These are phyloP conservation scores for Sicus ferrugineus DNA, from an alignment of 2,888 invertebrate species.

Conservation along the genomic window DNA sequence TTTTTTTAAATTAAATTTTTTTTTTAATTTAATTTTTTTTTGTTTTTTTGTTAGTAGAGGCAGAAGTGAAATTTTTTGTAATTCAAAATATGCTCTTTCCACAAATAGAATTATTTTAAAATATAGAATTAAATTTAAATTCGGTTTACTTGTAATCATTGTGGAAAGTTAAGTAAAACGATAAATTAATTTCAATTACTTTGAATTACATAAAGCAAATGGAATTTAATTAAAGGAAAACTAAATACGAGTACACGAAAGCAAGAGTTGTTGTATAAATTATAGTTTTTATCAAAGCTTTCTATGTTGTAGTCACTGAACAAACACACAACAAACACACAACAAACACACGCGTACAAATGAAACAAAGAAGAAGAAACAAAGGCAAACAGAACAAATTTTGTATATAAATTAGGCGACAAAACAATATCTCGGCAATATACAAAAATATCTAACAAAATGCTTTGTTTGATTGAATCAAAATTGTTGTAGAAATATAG, in stretches of 20 bases:
- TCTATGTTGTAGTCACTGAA: neutral
- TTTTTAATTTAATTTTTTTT: neutral
- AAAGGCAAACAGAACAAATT: neutral
- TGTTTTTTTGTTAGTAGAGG: neutral
- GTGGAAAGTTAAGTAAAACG: no score
- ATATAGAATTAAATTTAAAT: no score
- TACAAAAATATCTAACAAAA: neutral
- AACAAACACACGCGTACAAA: no score
- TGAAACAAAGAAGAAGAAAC: neutral
- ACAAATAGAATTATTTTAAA: no score
- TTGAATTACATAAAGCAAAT: no score
- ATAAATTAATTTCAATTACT: no score
- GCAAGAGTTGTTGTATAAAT: neutral
- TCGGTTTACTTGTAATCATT: no score
- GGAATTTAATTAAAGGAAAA: no score
- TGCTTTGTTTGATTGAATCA: no score
- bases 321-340: neutral
- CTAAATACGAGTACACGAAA: no score
- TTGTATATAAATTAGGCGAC: neutral
- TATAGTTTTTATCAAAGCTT: neutral
- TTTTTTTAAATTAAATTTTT: neutral
- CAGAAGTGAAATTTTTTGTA: neutral
- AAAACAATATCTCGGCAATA: neutral
- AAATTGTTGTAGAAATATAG: no score
- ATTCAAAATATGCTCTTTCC: no score